Base-by-base conservation (phyloP, 2,797 vertebrate genomes). In the Poeciliopsis gracilis region DNA sequence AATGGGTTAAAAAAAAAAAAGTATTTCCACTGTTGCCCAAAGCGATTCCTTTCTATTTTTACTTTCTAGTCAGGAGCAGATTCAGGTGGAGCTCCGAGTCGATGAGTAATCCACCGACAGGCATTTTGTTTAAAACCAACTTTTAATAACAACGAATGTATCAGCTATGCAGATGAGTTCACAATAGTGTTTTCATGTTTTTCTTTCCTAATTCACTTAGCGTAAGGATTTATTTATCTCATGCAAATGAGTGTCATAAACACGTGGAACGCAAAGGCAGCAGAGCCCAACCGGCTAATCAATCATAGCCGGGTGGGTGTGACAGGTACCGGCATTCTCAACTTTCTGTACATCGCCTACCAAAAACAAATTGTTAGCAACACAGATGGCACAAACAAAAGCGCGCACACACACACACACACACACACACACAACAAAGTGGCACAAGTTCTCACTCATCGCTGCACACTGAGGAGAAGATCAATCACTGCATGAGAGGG, bases 241-340 rank as follows among this genome's bases (percentile, higher is more conserved):
- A 91, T 87, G 87, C 88, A 91, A 92, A 93, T 92, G 80, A 79
- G 57, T 79, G 67, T 89, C 82, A 87, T 87, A 88, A 91, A 91
- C 84, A 88, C 81, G 76, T 87, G 83, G 45, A 84, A 86, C 86
- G 78, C 82, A 80, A 91, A 76, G 85, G 85, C 79, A 81, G 73
- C 67, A 80, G 82, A 89, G 81, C 83, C 3, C 72, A 81, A 84
- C 30, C 53, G 77, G 76, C 81, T 82, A 86, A 94, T 94, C 87
- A 91, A 93, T 93, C 92, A 91, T 28, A 51, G 73, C 33, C 30
- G 30, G 30, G 70, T 71, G 83, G 59, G 49, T 86, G 49, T 79
- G 82, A 90, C 84, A 86, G 81, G 72, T 84, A 88, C 46, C 63
- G 12, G 66, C 43, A 4, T 75, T 83, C 82, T 86, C 72, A 75